Evolutionary conservation across 1,140 invertebrate genomes (phyloP).

Genomic region (Chymomyza costata): DNA sequence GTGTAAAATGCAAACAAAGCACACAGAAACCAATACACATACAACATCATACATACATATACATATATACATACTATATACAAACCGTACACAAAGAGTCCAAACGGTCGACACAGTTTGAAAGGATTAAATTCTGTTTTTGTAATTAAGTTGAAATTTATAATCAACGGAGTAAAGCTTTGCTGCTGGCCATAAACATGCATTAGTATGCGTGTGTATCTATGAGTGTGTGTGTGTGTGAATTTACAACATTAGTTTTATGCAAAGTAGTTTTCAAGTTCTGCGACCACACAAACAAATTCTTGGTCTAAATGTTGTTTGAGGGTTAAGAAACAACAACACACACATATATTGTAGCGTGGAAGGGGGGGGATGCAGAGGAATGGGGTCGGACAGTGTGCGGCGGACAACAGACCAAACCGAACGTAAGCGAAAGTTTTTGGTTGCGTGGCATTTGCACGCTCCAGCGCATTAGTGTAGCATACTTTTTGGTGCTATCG

Average conservation of each 20-base stretch:
- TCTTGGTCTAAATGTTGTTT: slow-evolving; percentile 17
- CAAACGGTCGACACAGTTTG: slow-evolving; percentile 56
- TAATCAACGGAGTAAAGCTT: slow-evolving; percentile 52
- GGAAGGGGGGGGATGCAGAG: not conserved
- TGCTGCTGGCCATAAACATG: slow-evolving; percentile 1
- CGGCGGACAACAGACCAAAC: too few species aligned
- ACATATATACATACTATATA: slow-evolving; percentile 10
- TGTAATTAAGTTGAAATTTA: slow-evolving; percentile 74
- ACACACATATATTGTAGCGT: not conserved
- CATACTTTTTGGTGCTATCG: slow-evolving; percentile 27
- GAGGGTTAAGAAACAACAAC: not conserved
- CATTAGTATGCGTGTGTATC: slow-evolving; percentile 17
- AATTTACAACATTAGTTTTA: slow-evolving; percentile 46
- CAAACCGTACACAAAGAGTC: too few species aligned
- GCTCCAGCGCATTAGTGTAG: slow-evolving; percentile 57
- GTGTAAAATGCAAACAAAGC: too few species aligned
- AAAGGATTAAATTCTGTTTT: slow-evolving; percentile 72
- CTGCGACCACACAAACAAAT: slow-evolving; percentile 57
- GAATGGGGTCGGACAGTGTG: too few species aligned
- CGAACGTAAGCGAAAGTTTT: slow-evolving; percentile 35
- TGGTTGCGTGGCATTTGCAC: slow-evolving; percentile 59
- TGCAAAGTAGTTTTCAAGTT: slow-evolving; percentile 68
- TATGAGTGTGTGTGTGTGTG: slow-evolving; percentile 18
- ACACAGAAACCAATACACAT: too few species aligned
- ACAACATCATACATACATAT: slow-evolving; percentile 18